Evolutionary conservation across 1,140 invertebrate genomes (phyloP), one percentile per base, ranked within the genome.

Genomic region (Procambarus clarkii): DNA sequence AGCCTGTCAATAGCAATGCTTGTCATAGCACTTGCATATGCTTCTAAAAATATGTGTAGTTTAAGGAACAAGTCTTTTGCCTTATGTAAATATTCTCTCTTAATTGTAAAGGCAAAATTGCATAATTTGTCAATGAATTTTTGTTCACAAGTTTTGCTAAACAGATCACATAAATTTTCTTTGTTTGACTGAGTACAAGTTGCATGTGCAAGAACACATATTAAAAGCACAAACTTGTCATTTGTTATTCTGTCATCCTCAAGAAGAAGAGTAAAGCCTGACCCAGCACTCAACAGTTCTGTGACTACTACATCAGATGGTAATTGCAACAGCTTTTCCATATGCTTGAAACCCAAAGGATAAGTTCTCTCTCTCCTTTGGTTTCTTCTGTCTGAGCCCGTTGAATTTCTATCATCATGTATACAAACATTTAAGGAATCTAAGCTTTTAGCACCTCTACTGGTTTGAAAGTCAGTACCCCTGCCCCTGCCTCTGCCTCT

Each of bases 141-240:
- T 8, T 54, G 48, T 21, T 82, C 71, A 77, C 64, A 90, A n/a
- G 81, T 84, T 46, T 24, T 90, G 34, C 34, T 84, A 50, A 90
- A 83, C 18, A 90, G 71, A 2, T 90, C 80, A 84, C 54, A 78
- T 80, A 90, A 21, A 46, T 50, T 78, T 44, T 90, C 71, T 21
- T 54, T 86, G 34, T 82, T 87, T 50, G 88, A 87, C 50, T 86
- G 85, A 45, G 84, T 54, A 44, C 9, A 13, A 11, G 64, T 69
- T 45, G 84, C 83, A 11, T 60, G 46, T 13, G 92, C n/a, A 18
- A 92, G 80, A 21, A 92, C 92, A 44, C 79, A 78, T 8, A 91
- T 34, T 24, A 91, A 78, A 5, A 88, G 50, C 5, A 85, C 58
- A 5, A 91, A 24, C 64, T 78, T 79, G 1, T 69, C 60, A 3